phyloP scores from a whole-genome alignment of 2,797 vertebrate species.

The Chloroceryle inda region DNA sequence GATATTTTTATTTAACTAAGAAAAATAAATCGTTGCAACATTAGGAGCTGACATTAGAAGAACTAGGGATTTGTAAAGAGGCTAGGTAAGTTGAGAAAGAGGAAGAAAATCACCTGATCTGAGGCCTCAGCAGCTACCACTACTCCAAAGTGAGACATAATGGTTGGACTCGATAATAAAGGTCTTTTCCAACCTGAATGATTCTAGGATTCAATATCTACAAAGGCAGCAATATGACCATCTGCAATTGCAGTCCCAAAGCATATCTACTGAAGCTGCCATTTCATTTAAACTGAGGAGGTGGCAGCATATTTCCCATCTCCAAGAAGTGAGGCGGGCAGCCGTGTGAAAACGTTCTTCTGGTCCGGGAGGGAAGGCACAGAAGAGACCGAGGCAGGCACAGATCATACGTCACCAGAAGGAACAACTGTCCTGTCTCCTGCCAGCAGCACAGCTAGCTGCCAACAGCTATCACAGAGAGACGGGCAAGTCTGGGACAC shows the following conservation, averaged over 20 bases:
- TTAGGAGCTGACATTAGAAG: neutral
- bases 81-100: neutral
- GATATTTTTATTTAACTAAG: neutral
- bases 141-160: neutral
- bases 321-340: neutral
- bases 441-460: neutral
- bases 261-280: neutral
- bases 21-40: neutral
- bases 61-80: neutral
- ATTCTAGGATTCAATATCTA: neutral
- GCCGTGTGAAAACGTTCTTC: neutral
- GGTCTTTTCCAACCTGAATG: neutral
- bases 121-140: neutral
- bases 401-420: neutral
- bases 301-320: neutral
- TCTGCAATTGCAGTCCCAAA: neutral
- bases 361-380: neutral
- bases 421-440: neutral
- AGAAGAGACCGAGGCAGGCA: neutral
- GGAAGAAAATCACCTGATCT: neutral
- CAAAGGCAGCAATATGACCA: neutral
- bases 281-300: neutral
- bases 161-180: accelerated
- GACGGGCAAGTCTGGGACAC: neutral
- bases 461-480: neutral